Conservation (phyloP, 1,140 invertebrate species). For the Heterodera schachtii region DNA sequence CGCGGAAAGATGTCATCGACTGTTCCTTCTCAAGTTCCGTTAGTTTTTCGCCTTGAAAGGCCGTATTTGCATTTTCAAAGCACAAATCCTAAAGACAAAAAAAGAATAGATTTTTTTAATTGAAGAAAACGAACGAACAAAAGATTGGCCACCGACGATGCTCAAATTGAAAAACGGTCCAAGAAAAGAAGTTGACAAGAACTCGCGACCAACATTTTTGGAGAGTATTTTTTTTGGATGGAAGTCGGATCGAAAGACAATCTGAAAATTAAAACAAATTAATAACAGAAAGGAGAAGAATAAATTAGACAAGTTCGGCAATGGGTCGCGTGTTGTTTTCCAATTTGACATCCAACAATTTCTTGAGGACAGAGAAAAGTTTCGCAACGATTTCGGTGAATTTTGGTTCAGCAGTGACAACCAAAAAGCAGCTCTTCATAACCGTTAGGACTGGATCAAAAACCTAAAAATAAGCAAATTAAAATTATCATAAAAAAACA, state of each 20-base stretch:
- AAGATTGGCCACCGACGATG: conserved; percentile 75
- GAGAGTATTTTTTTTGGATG: conserved; percentile 2
- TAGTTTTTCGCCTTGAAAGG: conserved; percentile 31
- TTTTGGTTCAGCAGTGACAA: not conserved
- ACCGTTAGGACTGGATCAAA: conserved; percentile 20
- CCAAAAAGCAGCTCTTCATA: not conserved
- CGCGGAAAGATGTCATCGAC: conserved; percentile 38
- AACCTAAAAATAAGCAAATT: conserved; percentile 21
- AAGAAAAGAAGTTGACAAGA: conserved; percentile 79
- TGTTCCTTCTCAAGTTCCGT: conserved; percentile 13
- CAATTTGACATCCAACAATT: conserved; percentile 35
- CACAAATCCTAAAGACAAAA: conserved; percentile 27
- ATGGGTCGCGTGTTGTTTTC: conserved; percentile 36
- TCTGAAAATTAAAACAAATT: conserved; percentile 2
- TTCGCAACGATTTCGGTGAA: conserved; percentile 17
- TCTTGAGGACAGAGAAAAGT: conserved; percentile 19
- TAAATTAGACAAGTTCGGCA: conserved; percentile 36
- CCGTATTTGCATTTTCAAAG: conserved; percentile 17
- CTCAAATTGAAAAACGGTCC: conserved; percentile 83
- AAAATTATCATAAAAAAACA: not conserved
- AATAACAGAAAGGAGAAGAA: not conserved
- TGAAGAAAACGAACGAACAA: conserved; percentile 62
- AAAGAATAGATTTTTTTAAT: not conserved
- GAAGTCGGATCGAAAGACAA: conserved; percentile 21
- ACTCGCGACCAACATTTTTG: conserved; percentile 72